Base-by-base conservation (phyloP, 2,113 vertebrate species). In the Platysternon megacephalum region DNA sequence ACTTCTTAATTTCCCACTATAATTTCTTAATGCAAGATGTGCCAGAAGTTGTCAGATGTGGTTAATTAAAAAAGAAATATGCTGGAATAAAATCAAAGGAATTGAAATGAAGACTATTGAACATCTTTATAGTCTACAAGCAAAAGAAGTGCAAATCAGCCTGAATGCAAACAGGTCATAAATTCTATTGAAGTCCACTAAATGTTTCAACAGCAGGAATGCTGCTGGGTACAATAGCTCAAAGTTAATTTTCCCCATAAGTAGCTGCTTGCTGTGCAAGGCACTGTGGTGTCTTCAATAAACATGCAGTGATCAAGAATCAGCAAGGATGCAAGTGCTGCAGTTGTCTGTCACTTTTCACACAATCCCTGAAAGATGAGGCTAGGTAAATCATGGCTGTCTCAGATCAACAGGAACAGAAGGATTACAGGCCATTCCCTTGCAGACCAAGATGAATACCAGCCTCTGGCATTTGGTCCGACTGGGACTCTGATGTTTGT, bases 391-490 rank as follows among this genome's bases (percentile, higher is more conserved):
- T 78, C 2, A 5, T 5, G 35, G 46, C 86, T 61, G 44, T 48
- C 68, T 85, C 51, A 78, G 88, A 58, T 24, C 83, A 84, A 79
- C 55, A 91, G 92, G 51, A 93, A 89, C 78, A 94, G 29, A 17
- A 48, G 39, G 87, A 92, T 96, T 95, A 86, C 24, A 92, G 68
- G 39, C 46, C 76, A 55, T 92, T 94, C 95, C 88, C 84, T 91
- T 78, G 82, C 85, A 46, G 6, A 24, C 39, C 49, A 56, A 81
- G 51, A 95, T 1, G 68, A 95, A 96, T 80, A 85, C 26, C 90
- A 72, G 84, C 93, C 92, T 89, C 89, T 92, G 91, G 84, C 89
- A 81, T 78, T 94, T 85, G 65, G 82, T 88, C 82, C 80, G 76
- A 28, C 82, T 91, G 16, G 3, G 24, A 85, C 48, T 48, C 65